A percentile compares a stretch with the other conserved stretches of the same genome.
phyloP scores from a whole-genome alignment of 2,797 vertebrate genomes.

The Chiloscyllium punctatum region DNA sequence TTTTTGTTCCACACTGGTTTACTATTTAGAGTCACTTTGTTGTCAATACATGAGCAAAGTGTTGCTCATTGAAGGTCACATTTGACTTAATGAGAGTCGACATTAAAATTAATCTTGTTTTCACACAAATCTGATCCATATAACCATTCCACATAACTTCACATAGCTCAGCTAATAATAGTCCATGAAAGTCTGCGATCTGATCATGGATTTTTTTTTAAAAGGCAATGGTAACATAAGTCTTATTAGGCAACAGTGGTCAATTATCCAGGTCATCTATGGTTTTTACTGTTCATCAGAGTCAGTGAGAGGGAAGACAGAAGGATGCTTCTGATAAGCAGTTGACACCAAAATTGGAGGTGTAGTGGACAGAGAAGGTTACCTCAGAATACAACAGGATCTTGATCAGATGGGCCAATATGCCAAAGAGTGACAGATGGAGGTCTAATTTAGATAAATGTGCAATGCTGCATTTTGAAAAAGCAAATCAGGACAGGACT shows the following conservation, averaged over 20 bases:
- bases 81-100: background rate
- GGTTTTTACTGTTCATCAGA: background rate
- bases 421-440: too few relatives aligned
- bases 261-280: background rate
- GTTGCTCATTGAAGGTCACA: background rate
- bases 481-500: too few relatives aligned
- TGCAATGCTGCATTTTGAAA: too few relatives aligned
- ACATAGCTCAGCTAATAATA: background rate
- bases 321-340: too few relatives aligned
- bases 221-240: background rate
- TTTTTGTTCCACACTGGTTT: background rate
- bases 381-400: too few relatives aligned
- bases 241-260: background rate
- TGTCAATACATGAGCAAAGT: background rate
- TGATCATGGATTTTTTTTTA: background rate
- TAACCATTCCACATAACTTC: background rate
- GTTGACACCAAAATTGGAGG: too few relatives aligned
- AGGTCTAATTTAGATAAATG: too few relatives aligned
- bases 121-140: background rate
- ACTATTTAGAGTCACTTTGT: background rate
- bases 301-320: background rate
- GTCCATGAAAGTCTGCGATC: background rate
- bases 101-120: background rate
- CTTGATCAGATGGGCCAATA: too few relatives aligned
- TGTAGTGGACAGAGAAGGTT: too few relatives aligned